These are phyloP conservation scores for Trematocara zebra DNA, from an alignment of 2,113 vertebrate species.

Conservation along the genomic window DNA sequence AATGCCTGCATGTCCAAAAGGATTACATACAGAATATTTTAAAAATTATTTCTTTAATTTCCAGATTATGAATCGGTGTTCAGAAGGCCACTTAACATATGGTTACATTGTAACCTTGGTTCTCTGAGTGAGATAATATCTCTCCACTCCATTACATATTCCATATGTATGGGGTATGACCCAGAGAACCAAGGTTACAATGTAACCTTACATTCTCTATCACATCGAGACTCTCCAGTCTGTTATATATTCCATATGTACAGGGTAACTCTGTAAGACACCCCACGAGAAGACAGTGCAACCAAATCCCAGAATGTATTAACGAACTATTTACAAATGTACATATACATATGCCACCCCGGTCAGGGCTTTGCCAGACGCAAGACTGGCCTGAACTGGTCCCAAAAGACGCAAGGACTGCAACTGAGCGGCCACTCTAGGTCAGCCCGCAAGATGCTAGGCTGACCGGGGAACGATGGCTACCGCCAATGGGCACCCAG, in stretches of 20 bases:
- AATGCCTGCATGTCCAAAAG: conserved; percentile 69
- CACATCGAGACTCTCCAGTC: neutral
- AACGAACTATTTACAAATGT: neutral
- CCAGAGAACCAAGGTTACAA: neutral
- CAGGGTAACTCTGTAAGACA: neutral
- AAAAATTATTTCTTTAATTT: neutral
- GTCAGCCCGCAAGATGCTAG: neutral
- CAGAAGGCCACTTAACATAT: neutral
- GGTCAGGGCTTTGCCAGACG: neutral
- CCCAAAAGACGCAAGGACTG: neutral
- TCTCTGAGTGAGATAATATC: neutral
- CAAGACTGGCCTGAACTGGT: neutral
- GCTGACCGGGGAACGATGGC: neutral
- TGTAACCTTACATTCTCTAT: neutral
- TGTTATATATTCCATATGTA: neutral
- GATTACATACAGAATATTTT: neutral
- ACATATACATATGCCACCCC: neutral
- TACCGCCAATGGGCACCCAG: neutral
- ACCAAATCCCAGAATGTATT: neutral
- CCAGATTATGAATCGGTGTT: neutral
- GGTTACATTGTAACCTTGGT: neutral
- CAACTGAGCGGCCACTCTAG: neutral
- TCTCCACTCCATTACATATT: neutral
- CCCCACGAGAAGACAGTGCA: neutral
- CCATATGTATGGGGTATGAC: neutral